A percentile compares a stretch with the other conserved stretches of the same genome.
These are phyloP conservation scores for Parnassius apollo DNA, from an alignment of 2,888 invertebrate genomes.

Conservation along the genomic window DNA sequence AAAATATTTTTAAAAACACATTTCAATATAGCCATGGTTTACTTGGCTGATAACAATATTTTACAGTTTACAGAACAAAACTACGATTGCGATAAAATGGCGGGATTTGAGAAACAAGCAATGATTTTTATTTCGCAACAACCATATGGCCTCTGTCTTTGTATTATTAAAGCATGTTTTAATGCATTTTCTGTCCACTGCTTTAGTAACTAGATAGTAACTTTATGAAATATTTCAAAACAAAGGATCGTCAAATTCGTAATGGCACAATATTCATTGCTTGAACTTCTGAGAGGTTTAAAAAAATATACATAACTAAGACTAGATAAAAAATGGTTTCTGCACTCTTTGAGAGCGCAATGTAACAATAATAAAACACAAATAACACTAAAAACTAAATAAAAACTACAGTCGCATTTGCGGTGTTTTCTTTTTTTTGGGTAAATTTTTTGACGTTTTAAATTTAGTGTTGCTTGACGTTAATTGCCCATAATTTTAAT, in stretches of 20 bases:
- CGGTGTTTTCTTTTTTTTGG: conserved; percentile 60
- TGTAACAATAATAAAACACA: conserved; percentile 63
- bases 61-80: conserved; percentile 40
- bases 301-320: conserved; percentile 51
- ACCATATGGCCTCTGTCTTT: conserved; percentile 9
- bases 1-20: conserved; percentile 42
- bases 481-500: conserved; percentile 70
- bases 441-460: conserved; percentile 71
- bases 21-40: conserved; percentile 51
- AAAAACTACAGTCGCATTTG: conserved; percentile 63
- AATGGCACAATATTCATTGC: conserved; percentile 69
- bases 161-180: neutral
- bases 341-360: conserved; percentile 48
- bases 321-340: conserved; percentile 68
- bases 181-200: too few relatives aligned
- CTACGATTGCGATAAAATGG: conserved; percentile 29
- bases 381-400: conserved; percentile 74
- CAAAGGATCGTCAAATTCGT: conserved; percentile 70
- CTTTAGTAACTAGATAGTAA: too few relatives aligned
- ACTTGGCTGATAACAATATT: conserved; percentile 31
- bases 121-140: conserved; percentile 3
- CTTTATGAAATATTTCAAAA: conserved; percentile 43
- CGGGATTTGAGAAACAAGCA: conserved; percentile 29
- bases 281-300: conserved; percentile 54
- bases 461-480: conserved; percentile 74